A percentile compares a stretch with the other conserved stretches of the same genome.
Evolutionary conservation across 2,888 invertebrate genomes (phyloP).

Genomic region (Eupsilia transversa): DNA sequence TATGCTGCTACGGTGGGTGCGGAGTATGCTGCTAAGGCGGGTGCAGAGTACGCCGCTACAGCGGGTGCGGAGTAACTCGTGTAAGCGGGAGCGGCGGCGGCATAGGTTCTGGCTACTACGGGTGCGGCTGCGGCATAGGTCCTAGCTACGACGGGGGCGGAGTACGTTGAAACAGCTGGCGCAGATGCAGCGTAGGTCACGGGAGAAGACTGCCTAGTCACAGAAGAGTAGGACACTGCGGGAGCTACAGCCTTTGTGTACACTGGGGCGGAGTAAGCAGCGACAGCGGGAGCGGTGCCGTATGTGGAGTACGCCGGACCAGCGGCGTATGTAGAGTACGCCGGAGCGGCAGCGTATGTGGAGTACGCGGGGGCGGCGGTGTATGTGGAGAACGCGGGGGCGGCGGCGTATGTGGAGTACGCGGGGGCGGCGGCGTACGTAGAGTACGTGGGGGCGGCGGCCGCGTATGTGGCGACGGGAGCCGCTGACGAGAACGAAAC

Average conservation of each 20-base stretch:
- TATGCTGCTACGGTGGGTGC: slow-evolving; percentile 70
- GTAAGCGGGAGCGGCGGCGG: slow-evolving; percentile 55
- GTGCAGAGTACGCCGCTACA: slow-evolving; percentile 54
- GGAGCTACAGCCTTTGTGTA: slow-evolving; percentile 66
- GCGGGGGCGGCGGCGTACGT: slow-evolving; percentile 52
- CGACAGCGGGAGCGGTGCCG: slow-evolving; percentile 65
- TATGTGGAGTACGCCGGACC: slow-evolving; percentile 40
- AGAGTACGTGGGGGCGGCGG: slow-evolving; percentile 56
- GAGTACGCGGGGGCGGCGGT: slow-evolving; percentile 57
- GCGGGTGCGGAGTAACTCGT: slow-evolving; percentile 73
- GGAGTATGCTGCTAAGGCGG: slow-evolving; percentile 1
- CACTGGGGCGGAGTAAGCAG: slow-evolving; percentile 66
- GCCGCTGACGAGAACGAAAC: slow-evolving; percentile 50
- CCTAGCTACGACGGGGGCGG: slow-evolving; percentile 75
- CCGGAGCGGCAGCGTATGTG: slow-evolving; percentile 54
- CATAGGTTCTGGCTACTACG: slow-evolving; percentile 75
- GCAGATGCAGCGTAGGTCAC: slow-evolving; percentile 74
- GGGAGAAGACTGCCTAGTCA: slow-evolving; percentile 75
- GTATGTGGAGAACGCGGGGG: slow-evolving; percentile 40
- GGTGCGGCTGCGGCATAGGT: slow-evolving; percentile 79
- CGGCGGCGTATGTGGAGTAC: background rate
- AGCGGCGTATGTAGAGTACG: slow-evolving; percentile 1
- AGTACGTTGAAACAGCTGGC: slow-evolving; percentile 80
- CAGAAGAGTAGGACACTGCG: slow-evolving; percentile 65
- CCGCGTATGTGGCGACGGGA: slow-evolving; percentile 64